Base-by-base conservation (phyloP, 2,113 vertebrate genomes). In the Barbus barbus region DNA sequence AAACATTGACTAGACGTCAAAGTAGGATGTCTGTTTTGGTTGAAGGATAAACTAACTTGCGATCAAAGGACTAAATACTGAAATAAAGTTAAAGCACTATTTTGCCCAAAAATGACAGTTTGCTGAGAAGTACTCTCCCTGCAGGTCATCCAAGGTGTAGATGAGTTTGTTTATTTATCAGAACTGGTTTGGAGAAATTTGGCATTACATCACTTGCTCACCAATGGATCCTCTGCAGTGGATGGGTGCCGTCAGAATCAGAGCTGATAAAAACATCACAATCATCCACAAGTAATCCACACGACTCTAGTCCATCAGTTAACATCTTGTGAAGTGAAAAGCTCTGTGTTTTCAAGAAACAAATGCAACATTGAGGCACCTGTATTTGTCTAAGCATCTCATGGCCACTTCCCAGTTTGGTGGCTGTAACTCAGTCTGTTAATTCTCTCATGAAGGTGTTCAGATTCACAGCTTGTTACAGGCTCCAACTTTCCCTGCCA, bases 371-470 rank as follows among this genome's bases (percentile, higher is more conserved):
- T n/a, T n/a, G n/a, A 36, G 4, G 33, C 9, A 51, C 16, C 16
- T 76, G 9, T 56, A n/a, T 83, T 67, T 83, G 38, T 51, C 20
- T 41, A 5, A 46, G 56, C 48, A 44, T 69, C 61, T 38, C 28
- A 78, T 72, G 28, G 78, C 18, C 31, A 78, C 58, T 78, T 73
- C 71, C 82, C 71, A 86, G 90, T 90, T 88, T 88, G 92, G 91
- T 91, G 81, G 89, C 56, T 89, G 78, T 86, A 84, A 88, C 86
- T 82, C 46, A 79, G 85, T 53, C 61, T 61, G 83, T 89, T 89
- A 89, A 93, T 90, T 89, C 74, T 41, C 83, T n/a, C 71, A 91
- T 88, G 89, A 93, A 92, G 90, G 90, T 92, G 90, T 93, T 92
- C 93, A 87, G 84, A 85, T 80, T 82, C 82, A 92, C 90, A 90